phyloP scores from a whole-genome alignment of 2,888 invertebrate genomes.

The Aplocera efformata region DNA sequence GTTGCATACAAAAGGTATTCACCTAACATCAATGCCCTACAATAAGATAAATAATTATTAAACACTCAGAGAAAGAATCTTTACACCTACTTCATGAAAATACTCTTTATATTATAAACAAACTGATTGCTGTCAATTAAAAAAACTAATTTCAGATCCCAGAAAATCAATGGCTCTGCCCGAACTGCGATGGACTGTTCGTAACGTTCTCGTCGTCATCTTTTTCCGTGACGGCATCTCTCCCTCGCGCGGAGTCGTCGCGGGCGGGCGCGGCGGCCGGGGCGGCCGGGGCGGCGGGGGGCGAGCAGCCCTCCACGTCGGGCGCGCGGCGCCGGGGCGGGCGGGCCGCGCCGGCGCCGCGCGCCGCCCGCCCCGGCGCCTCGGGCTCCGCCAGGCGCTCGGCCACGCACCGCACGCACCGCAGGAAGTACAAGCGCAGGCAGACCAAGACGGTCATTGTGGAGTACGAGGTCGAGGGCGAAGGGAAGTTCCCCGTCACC shows the following conservation, averaged over 20 bases:
- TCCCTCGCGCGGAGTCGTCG: slow-evolving; percentile 19
- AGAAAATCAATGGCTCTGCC: slow-evolving; percentile 93
- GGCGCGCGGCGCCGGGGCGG: not conserved
- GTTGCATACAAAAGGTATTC: too few species aligned
- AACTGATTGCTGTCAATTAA: not conserved
- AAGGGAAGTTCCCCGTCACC: slow-evolving; percentile 82
- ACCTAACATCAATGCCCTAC: too few species aligned
- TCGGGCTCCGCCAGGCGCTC: slow-evolving; percentile 9
- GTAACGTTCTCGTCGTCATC: slow-evolving; percentile 15
- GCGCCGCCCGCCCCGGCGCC: slow-evolving; percentile 13
- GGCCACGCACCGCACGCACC: slow-evolving; percentile 21
- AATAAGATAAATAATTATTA: too few species aligned
- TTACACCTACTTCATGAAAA: too few species aligned
- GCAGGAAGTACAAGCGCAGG: slow-evolving; percentile 54
- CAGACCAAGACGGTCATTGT: slow-evolving; percentile 82
- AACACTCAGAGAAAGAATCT: too few species aligned
- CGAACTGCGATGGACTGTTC: slow-evolving; percentile 77
- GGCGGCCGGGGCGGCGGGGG: not conserved
- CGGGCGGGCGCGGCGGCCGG: slow-evolving; percentile 31
- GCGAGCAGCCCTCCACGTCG: slow-evolving; percentile 5
- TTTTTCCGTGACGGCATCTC: slow-evolving; percentile 2
- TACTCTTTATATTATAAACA: not conserved
- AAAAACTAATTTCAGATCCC: slow-evolving; percentile 78
- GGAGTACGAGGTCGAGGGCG: slow-evolving; percentile 83
- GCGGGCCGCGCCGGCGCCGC: not conserved